phyloP scores from a whole-genome alignment of 2,113 vertebrate genomes.

The Tichodroma muraria region DNA sequence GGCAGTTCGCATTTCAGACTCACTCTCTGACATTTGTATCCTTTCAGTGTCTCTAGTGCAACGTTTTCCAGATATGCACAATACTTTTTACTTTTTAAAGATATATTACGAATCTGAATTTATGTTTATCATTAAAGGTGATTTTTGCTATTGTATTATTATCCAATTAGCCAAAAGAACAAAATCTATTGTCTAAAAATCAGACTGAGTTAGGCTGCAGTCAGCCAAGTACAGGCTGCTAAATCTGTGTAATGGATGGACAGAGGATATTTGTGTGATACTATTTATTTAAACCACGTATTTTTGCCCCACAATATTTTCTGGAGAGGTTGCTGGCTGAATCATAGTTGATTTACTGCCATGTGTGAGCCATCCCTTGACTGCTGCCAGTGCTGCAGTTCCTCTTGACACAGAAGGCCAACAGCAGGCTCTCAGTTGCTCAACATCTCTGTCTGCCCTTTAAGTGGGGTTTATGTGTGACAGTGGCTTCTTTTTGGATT shows the following conservation, averaged over 20 bases:
- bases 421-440: background rate
- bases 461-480: background rate
- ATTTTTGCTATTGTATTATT: background rate
- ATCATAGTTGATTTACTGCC: background rate
- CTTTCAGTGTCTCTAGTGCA: background rate
- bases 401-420: background rate
- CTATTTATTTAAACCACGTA: background rate
- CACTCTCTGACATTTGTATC: background rate
- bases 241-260: background rate
- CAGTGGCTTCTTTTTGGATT: background rate
- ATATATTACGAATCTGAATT: background rate
- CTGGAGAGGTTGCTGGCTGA: background rate
- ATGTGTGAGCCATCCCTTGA: background rate
- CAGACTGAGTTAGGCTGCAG: background rate
- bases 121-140: background rate
- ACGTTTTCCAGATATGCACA: background rate
- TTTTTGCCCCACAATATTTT: background rate
- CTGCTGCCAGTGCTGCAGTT: background rate
- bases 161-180: background rate
- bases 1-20: background rate
- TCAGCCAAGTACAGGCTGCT: background rate
- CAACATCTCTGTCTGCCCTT: background rate
- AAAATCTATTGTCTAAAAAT: background rate
- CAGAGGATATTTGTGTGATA: background rate
- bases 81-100: background rate